Percentiles rank a stretch among this genome's conserved stretches.
Conservation (phyloP, 37 sponge, comb jelly and placozoan species). For the Crambe crambe region DNA sequence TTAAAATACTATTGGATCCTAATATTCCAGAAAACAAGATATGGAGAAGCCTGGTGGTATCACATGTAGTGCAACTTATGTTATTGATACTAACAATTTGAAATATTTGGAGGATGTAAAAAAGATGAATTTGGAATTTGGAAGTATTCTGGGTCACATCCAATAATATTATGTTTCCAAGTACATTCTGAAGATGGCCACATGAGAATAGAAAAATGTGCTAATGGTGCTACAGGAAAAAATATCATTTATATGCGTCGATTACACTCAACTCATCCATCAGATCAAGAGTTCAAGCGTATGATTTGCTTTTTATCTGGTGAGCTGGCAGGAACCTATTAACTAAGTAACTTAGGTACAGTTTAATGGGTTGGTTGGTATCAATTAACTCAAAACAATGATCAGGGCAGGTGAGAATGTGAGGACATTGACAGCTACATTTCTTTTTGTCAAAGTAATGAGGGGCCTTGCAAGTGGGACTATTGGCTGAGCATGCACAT, state of each 20-base stretch:
- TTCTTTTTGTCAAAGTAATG: too few species aligned
- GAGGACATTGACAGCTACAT: too few species aligned
- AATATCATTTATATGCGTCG: constrained; percentile 48
- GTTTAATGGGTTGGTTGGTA: too few species aligned
- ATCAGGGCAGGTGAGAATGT: too few species aligned
- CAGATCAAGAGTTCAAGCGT: constrained; percentile 41
- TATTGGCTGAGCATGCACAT: too few species aligned
- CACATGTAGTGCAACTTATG: constrained; percentile 24
- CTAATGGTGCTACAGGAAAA: constrained; percentile 34
- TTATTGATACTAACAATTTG: constrained; percentile 27
- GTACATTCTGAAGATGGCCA: constrained; percentile 25
- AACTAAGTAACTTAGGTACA: too few species aligned
- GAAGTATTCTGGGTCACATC: constrained; percentile 54
- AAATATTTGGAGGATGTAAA: constrained; percentile 35
- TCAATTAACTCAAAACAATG: too few species aligned
- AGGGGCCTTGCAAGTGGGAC: too few species aligned
- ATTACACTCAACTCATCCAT: constrained; percentile 47
- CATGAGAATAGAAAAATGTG: constrained; percentile 33
- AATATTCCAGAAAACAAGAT: constrained; percentile 10
- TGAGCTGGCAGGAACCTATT: not conserved
- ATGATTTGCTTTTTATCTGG: constrained; percentile 39
- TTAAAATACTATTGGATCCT: constrained; percentile 37
- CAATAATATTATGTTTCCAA: not conserved
- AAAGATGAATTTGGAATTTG: constrained; percentile 55
- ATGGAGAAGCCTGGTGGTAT: constrained; percentile 26